These are phyloP conservation scores for Sphinx pinastri DNA, from an alignment of 2,888 invertebrate species.

Conservation along the genomic window DNA sequence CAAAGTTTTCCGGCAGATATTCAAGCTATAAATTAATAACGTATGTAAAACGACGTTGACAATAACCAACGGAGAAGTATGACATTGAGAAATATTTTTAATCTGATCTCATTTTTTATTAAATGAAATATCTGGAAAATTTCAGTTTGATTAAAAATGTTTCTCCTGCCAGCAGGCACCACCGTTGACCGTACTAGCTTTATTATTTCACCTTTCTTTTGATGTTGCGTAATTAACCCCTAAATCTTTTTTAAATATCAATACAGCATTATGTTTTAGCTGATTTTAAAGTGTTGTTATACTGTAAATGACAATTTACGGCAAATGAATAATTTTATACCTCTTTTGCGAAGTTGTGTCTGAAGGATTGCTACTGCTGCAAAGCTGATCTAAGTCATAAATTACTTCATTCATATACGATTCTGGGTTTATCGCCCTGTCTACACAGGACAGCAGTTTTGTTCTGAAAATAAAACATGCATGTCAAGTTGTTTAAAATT, in stretches of 20 bases:
- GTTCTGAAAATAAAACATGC: conserved; percentile 58
- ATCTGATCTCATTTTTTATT: neutral
- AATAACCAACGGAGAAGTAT: neutral
- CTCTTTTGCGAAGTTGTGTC: conserved; percentile 61
- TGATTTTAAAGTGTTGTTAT: too few species aligned
- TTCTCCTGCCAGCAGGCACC: neutral
- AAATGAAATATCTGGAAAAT: neutral
- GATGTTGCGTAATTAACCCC: neutral
- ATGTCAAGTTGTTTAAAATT: too few species aligned
- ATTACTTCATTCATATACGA: conserved; percentile 85
- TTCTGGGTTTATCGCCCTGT: conserved; percentile 86
- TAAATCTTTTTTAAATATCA: too few species aligned
- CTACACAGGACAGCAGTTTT: conserved; percentile 87
- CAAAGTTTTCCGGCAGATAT: conserved; percentile 20
- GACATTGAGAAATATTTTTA: conserved; percentile 13
- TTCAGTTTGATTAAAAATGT: neutral
- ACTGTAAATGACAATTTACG: too few species aligned
- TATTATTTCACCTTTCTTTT: neutral
- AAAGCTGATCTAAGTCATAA: conserved; percentile 87
- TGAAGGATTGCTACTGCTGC: conserved; percentile 38
- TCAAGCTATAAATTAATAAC: conserved; percentile 13
- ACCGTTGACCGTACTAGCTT: neutral
- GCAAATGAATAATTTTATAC: conserved; percentile 41
- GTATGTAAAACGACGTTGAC: conserved; percentile 18
- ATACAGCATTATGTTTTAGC: too few species aligned